phyloP scores from a whole-genome alignment of 2,888 invertebrate species.

The Zygothrica quintamaculata region DNA sequence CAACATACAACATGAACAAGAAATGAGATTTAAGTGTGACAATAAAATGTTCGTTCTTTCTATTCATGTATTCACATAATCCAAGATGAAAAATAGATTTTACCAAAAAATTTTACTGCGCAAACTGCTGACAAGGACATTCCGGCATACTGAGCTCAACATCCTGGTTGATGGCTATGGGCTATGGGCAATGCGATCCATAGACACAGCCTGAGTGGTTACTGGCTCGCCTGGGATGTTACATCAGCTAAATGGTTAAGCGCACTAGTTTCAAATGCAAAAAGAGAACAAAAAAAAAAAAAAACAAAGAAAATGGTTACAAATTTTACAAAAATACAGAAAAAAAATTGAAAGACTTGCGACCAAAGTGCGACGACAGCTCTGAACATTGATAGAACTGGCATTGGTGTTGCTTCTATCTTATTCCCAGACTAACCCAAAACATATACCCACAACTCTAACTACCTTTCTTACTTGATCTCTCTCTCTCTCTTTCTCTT shows the following conservation, averaged over 20 bases:
- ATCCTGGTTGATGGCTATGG: conserved; percentile 26
- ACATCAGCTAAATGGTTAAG: conserved; percentile 79
- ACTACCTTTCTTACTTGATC: too few relatives aligned
- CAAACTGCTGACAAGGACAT: conserved; percentile 78
- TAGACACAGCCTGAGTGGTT: not conserved
- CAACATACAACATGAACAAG: conserved; percentile 12
- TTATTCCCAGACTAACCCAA: conserved; percentile 11
- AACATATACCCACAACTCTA: conserved; percentile 4
- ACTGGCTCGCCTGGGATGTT: conserved; percentile 54
- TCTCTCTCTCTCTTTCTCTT: conserved; percentile 10
- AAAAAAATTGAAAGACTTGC: conserved; percentile 29
- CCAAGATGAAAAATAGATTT: conserved; percentile 78
- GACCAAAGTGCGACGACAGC: conserved; percentile 40
- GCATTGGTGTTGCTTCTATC: conserved; percentile 52
- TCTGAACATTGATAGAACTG: conserved; percentile 56
- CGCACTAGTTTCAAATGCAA: conserved; percentile 63
- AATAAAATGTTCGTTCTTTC: conserved; percentile 70
- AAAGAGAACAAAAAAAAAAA: conserved; percentile 22
- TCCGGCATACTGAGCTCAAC: conserved; percentile 45
- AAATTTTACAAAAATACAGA: conserved; percentile 63
- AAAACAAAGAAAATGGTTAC: conserved; percentile 39
- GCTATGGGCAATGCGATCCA: too few relatives aligned
- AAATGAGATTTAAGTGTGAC: conserved; percentile 65
- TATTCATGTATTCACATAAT: conserved; percentile 78
- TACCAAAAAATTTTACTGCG: conserved; percentile 70